phyloP scores from a whole-genome alignment of 2,888 invertebrate genomes.

The Hipparchia sbordonii region DNA sequence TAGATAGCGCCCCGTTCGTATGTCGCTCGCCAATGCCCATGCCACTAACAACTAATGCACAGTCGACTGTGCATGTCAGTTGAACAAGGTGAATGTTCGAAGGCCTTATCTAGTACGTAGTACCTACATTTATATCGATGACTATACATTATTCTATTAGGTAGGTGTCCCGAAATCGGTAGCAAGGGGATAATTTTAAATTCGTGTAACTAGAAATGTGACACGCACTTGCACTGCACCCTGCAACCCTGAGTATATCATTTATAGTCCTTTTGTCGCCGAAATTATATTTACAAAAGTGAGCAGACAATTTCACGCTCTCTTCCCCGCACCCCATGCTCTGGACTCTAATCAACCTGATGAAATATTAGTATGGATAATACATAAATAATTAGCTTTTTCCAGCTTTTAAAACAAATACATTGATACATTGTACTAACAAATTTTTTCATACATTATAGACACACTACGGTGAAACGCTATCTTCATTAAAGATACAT shows the following conservation, averaged over 20 bases:
- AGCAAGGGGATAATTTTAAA: constrained; percentile 55
- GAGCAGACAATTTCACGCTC: constrained; percentile 83
- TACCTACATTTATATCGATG: too few relatives aligned
- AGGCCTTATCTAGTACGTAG: too few relatives aligned
- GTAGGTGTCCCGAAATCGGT: constrained; percentile 11
- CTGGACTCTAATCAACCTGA: constrained; percentile 75
- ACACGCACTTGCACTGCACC: constrained; percentile 70
- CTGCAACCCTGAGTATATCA: constrained; percentile 75
- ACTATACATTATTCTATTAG: neutral
- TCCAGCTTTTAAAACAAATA: neutral
- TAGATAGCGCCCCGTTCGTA: too few relatives aligned
- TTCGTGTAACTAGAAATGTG: constrained; percentile 67
- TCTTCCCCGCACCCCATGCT: constrained; percentile 76
- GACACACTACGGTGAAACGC: too few relatives aligned
- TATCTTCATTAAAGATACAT: too few relatives aligned
- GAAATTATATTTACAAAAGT: constrained; percentile 83
- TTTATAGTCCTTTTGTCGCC: constrained; percentile 82
- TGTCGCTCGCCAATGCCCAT: too few relatives aligned
- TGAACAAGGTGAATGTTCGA: too few relatives aligned
- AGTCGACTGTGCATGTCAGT: too few relatives aligned
- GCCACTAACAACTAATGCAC: too few relatives aligned
- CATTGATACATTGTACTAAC: too few relatives aligned
- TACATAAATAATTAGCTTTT: neutral
- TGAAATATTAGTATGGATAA: constrained; percentile 57
- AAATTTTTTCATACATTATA: neutral